Conservation (phyloP, 2,113 vertebrate species). For the Indri indri region DNA sequence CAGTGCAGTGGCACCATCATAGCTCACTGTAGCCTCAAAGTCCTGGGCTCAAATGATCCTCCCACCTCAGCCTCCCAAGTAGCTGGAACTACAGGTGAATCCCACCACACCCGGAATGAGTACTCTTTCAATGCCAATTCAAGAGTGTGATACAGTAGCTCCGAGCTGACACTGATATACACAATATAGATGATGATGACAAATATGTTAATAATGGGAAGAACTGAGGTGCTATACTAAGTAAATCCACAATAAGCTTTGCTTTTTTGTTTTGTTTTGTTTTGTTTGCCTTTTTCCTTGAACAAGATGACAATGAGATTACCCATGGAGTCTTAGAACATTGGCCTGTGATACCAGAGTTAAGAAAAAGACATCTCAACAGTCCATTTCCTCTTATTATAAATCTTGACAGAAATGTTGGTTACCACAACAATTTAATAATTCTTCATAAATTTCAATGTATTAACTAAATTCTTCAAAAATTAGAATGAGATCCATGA, state of each 20-base stretch:
- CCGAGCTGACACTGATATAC: not conserved
- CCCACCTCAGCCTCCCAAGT: no score
- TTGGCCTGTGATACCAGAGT: not conserved
- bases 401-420: not conserved
- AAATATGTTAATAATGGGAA: not conserved
- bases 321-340: not conserved
- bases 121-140: not conserved
- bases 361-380: not conserved
- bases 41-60: no score
- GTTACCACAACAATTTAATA: not conserved
- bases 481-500: not conserved
- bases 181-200: not conserved
- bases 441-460: not conserved
- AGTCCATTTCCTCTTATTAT: not conserved
- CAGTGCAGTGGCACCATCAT: no score
- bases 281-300: not conserved
- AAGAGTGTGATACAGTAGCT: not conserved
- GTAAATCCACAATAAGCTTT: not conserved
- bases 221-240: not conserved
- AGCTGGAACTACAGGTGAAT: no score
- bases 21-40: no score
- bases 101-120: not conserved
- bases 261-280: not conserved
- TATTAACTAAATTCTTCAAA: constrained; percentile 6
- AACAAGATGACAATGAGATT: constrained; percentile 3